Evolutionary conservation across 1,140 invertebrate genomes (phyloP).

Genomic region (Whitmania pigra): DNA sequence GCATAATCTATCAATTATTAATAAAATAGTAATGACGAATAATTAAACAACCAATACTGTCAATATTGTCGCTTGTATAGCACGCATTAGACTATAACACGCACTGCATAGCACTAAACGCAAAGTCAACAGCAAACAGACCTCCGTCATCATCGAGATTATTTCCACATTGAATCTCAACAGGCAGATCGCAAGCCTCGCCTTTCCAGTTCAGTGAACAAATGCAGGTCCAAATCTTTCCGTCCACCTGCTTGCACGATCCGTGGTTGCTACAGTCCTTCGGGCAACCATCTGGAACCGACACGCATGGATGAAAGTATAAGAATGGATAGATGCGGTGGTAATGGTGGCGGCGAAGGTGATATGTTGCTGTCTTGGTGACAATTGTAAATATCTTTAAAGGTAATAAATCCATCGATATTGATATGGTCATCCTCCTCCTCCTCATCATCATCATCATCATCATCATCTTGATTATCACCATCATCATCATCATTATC

Average conservation of each 20-base stretch:
- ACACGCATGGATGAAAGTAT: background rate
- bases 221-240: constrained; percentile 75
- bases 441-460: too few relatives aligned
- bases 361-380: background rate
- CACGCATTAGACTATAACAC: too few relatives aligned
- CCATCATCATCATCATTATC: too few relatives aligned
- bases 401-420: background rate
- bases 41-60: too few relatives aligned
- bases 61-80: too few relatives aligned
- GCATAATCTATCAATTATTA: too few relatives aligned
- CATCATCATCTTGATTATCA: too few relatives aligned
- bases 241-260: constrained; percentile 57
- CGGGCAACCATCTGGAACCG: constrained; percentile 73
- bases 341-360: background rate
- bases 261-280: constrained; percentile 85
- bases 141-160: constrained; percentile 90
- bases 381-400: background rate
- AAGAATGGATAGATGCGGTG: background rate
- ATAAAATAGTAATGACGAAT: too few relatives aligned
- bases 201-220: constrained; percentile 90
- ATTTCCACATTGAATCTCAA: constrained; percentile 83
- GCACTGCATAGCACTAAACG: background rate
- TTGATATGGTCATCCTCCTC: background rate
- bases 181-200: constrained; percentile 70
- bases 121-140: constrained; percentile 38